A percentile compares a stretch with the other conserved stretches of the same genome.
These are phyloP conservation scores for Maniola jurtina DNA, from an alignment of 1,140 invertebrate genomes.

Conservation along the genomic window DNA sequence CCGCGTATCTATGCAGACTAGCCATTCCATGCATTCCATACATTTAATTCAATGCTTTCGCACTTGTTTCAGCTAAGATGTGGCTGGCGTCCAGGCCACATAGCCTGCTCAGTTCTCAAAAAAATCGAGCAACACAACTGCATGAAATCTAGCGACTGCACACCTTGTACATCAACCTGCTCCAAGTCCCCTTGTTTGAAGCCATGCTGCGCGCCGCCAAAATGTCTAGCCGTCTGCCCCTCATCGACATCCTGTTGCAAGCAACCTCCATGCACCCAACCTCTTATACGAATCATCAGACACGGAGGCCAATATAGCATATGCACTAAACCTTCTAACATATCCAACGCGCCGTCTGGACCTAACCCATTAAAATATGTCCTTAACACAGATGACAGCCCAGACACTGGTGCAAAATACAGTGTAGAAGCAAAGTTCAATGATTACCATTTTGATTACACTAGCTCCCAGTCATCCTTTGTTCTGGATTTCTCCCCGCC, in stretches of 20 bases:
- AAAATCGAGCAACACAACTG: conserved; percentile 65
- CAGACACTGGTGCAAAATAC: conserved; percentile 41
- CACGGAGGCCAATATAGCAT: conserved; percentile 66
- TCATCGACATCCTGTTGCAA: conserved; percentile 48
- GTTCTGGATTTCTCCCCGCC: conserved; percentile 68
- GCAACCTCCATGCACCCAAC: conserved; percentile 36
- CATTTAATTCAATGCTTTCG: too few species aligned
- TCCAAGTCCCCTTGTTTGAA: conserved; percentile 41
- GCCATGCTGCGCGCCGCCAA: conserved; percentile 46
- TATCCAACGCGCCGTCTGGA: conserved; percentile 62
- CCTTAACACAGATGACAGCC: conserved; percentile 50
- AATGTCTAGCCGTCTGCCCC: conserved; percentile 46
- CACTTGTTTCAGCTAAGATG: conserved; percentile 55
- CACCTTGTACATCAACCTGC: conserved; percentile 43
- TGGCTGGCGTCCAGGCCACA: conserved; percentile 71
- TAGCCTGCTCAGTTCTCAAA: conserved; percentile 62
- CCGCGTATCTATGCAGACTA: too few species aligned
- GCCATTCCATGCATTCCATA: too few species aligned
- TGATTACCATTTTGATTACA: conserved; percentile 69
- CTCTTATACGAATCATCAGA: conserved; percentile 59
- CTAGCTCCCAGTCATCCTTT: conserved; percentile 64
- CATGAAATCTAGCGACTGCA: conserved; percentile 49
- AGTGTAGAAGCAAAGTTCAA: conserved; percentile 71
- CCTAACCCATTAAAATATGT: conserved; percentile 70
- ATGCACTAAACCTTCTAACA: conserved; percentile 61